Evolutionary conservation across 2,888 invertebrate species (phyloP).

Genomic region (Sesia apiformis): DNA sequence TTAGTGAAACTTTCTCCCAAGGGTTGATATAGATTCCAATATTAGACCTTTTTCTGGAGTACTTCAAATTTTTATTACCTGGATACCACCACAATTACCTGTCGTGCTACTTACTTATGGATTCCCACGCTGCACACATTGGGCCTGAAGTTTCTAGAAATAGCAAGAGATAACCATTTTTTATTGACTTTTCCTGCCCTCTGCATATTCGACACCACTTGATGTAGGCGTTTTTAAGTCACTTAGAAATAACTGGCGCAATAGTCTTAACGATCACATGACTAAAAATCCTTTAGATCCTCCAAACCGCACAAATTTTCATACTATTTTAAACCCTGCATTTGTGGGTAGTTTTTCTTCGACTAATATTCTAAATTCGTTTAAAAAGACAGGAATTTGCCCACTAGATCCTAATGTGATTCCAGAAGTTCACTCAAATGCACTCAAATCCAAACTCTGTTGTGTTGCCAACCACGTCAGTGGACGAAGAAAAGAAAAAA

Average conservation of each 20-base stretch:
- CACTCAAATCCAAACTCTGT: too few species aligned
- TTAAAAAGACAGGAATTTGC: neutral
- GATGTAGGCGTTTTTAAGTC: neutral
- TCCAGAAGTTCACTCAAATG: too few species aligned
- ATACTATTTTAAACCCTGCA: neutral
- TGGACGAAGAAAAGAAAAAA: neutral
- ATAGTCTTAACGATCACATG: neutral
- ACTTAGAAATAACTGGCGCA: neutral
- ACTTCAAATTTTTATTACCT: neutral
- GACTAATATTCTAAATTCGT: neutral
- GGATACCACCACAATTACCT: neutral
- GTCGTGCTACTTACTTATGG: neutral
- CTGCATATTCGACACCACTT: neutral
- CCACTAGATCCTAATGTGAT: too few species aligned
- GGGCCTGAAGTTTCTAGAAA: neutral
- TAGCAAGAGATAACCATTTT: neutral
- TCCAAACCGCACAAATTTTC: neutral
- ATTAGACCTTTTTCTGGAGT: neutral
- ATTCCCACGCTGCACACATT: neutral
- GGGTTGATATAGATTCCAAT: neutral
- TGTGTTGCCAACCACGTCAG: too few species aligned
- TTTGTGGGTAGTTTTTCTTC: neutral
- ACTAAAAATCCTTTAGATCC: neutral
- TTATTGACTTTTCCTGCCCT: neutral
- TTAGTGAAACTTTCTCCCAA: neutral